A percentile compares a stretch with the other conserved stretches of the same genome.
Evolutionary conservation across 2,888 invertebrate species (phyloP).

Genomic region (Lasioglossum pauxillum): DNA sequence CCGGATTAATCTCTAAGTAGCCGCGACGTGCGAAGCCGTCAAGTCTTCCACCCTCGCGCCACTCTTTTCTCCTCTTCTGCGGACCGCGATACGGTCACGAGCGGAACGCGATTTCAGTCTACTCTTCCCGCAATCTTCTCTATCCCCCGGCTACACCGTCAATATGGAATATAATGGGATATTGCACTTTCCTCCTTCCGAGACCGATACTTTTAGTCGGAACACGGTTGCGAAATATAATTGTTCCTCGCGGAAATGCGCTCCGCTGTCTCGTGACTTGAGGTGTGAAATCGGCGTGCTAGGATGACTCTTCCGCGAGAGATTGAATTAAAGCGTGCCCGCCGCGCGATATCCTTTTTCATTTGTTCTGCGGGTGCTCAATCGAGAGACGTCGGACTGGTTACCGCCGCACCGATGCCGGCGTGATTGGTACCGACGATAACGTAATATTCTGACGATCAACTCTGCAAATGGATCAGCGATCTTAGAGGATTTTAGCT

Average conservation of each 20-base stretch:
- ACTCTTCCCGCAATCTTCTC: slow-evolving; percentile 1
- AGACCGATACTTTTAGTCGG: slow-evolving; percentile 15
- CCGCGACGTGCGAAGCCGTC: slow-evolving; percentile 60
- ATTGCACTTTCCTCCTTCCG: slow-evolving; percentile 6
- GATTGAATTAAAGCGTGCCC: slow-evolving; percentile 1
- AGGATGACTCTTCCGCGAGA: background rate
- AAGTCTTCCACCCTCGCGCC: slow-evolving; percentile 46
- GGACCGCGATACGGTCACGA: slow-evolving; percentile 23
- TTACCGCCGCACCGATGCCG: background rate
- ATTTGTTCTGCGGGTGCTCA: background rate
- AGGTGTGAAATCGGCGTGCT: background rate
- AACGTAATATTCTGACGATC: background rate
- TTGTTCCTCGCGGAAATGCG: slow-evolving; percentile 25
- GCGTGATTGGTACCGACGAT: background rate
- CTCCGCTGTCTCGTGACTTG: background rate
- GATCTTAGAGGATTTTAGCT: background rate
- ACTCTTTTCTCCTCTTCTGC: background rate
- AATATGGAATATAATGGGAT: slow-evolving; percentile 36
- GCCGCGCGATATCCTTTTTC: background rate
- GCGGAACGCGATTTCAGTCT: slow-evolving; percentile 33
- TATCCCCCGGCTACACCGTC: background rate
- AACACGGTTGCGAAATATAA: background rate
- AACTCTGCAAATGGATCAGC: background rate
- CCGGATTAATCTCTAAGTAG: slow-evolving; percentile 67
- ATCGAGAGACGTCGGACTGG: background rate